Conservation (phyloP, 1,140 invertebrate genomes). For the Choristoneura fumiferana region DNA sequence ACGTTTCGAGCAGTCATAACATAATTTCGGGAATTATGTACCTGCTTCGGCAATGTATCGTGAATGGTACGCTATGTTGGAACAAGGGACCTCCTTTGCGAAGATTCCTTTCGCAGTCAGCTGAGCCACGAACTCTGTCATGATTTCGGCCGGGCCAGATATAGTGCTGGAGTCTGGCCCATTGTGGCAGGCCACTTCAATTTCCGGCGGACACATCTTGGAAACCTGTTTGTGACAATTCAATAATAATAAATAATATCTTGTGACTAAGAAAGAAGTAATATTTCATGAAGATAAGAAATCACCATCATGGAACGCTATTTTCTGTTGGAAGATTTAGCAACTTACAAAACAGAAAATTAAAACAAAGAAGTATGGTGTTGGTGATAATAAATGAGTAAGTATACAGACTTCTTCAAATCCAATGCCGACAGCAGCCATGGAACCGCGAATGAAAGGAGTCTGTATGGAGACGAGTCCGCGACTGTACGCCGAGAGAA, state of each 20-base stretch:
- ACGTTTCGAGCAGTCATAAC: background rate
- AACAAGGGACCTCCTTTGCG: conserved; percentile 83
- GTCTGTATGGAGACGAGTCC: conserved; percentile 89
- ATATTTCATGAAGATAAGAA: too few relatives aligned
- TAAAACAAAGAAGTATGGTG: too few relatives aligned
- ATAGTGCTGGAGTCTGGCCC: conserved; percentile 85
- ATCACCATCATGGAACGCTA: too few relatives aligned
- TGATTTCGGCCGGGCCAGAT: conserved; percentile 82
- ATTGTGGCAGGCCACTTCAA: conserved; percentile 88
- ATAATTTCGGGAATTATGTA: conserved; percentile 16
- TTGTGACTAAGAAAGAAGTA: too few relatives aligned
- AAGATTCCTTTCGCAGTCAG: conserved; percentile 82
- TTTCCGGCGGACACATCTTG: conserved; percentile 56
- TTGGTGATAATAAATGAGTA: background rate
- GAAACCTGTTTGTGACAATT: background rate
- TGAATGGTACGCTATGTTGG: conserved; percentile 87
- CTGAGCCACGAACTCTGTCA: conserved; percentile 80
- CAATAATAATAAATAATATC: background rate
- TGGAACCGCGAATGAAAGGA: conserved; percentile 85
- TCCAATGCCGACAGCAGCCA: conserved; percentile 86
- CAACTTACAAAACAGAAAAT: too few relatives aligned
- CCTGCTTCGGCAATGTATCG: conserved; percentile 81
- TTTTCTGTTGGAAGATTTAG: too few relatives aligned
- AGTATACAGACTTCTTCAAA: conserved; percentile 66
- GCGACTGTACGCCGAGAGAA: conserved; percentile 81